Percentiles rank a stretch among this genome's conserved stretches.
These are phyloP conservation scores for Lepisosteus osseus DNA, from an alignment of 2,113 vertebrate species.

Conservation along the genomic window DNA sequence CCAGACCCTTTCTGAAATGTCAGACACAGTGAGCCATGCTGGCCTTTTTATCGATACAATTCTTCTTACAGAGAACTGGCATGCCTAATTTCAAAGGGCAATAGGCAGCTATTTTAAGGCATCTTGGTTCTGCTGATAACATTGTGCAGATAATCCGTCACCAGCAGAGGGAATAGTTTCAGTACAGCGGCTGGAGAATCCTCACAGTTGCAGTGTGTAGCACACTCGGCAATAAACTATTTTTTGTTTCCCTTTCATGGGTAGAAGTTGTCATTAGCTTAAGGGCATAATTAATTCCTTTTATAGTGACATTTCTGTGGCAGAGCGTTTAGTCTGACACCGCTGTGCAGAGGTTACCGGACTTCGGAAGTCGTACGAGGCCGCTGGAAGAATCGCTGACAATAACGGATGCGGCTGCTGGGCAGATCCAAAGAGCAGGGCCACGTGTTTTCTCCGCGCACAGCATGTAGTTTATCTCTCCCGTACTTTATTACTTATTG, in stretches of 20 bases:
- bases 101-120: no score
- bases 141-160: no score
- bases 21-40: no score
- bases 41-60: no score
- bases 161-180: no score
- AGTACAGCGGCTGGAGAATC: no score
- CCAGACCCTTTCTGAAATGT: no score
- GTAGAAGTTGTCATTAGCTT: background rate
- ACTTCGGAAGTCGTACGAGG: background rate
- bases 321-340: background rate
- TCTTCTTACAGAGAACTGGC: no score
- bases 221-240: background rate
- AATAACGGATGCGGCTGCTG: conserved; percentile 45
- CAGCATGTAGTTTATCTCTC: conserved; percentile 52
- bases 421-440: conserved; percentile 32
- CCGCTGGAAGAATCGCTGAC: conserved; percentile 1
- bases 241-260: background rate
- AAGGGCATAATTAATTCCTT: background rate
- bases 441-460: conserved; percentile 47
- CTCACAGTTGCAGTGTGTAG: no score
- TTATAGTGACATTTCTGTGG: background rate
- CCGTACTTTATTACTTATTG: conserved; percentile 63
- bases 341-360: background rate
- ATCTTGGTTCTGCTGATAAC: no score
- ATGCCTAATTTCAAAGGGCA: no score